A percentile compares a stretch with the other conserved stretches of the same genome.
Conservation (phyloP, 2,888 invertebrate genomes). For the Zaprionus obscuricornis region DNA sequence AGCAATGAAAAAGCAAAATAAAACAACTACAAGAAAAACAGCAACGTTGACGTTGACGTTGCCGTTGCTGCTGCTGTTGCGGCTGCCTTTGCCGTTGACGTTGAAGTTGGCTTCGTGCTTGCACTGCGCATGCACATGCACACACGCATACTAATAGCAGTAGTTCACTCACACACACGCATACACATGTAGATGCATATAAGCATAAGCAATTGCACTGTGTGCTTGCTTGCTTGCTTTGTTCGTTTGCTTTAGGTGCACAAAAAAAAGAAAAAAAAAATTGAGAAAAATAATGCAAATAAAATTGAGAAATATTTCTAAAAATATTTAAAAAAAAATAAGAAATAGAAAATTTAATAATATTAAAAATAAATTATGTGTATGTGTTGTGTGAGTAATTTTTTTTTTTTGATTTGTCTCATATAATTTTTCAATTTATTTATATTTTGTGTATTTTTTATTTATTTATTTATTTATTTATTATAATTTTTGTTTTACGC, state of each 20-base stretch:
- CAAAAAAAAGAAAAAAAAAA: slow-evolving; percentile 22
- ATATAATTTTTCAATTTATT: slow-evolving; percentile 5
- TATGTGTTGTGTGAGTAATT: slow-evolving; percentile 13
- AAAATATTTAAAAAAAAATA: slow-evolving; percentile 28
- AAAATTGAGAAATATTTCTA: slow-evolving; percentile 35
- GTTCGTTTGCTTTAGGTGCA: slow-evolving; percentile 56
- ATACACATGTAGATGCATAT: slow-evolving; percentile 9
- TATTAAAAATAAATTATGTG: slow-evolving; percentile 6
- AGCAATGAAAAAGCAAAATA: slow-evolving; percentile 52
- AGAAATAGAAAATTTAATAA: neutral
- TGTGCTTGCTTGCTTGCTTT: slow-evolving; percentile 57
- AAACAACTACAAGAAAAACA: slow-evolving; percentile 35
- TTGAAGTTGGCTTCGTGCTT: slow-evolving; percentile 22
- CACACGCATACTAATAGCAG: slow-evolving; percentile 36
- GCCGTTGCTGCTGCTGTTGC: slow-evolving; percentile 6
- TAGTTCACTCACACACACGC: slow-evolving; percentile 16
- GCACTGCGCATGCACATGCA: slow-evolving; percentile 76
- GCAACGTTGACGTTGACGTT: slow-evolving; percentile 22
- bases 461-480: neutral
- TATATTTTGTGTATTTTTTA: neutral
- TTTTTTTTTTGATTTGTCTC: slow-evolving; percentile 11
- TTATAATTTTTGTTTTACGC: slow-evolving; percentile 20
- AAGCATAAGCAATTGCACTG: slow-evolving; percentile 30
- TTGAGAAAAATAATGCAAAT: slow-evolving; percentile 12
- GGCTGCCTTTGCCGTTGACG: neutral